Conservation (phyloP, 2,888 invertebrate genomes). For the Diachrysia chrysitis region DNA sequence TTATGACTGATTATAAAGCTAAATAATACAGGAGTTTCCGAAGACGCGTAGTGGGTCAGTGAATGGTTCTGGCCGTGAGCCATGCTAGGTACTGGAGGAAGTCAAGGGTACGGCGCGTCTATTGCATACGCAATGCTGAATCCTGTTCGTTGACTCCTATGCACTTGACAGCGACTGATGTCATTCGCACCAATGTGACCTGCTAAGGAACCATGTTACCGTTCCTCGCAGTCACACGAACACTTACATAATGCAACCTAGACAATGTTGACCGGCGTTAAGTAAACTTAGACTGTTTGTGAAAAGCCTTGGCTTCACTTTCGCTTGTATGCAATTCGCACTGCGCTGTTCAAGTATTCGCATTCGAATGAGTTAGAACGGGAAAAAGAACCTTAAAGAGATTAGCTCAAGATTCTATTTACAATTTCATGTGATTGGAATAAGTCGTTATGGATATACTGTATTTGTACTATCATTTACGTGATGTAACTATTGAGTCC, state of each 20-base stretch:
- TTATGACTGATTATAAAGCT: slow-evolving; percentile 48
- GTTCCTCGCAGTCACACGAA: slow-evolving; percentile 82
- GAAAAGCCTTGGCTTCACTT: slow-evolving; percentile 76
- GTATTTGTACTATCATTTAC: slow-evolving; percentile 78
- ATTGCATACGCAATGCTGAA: slow-evolving; percentile 83
- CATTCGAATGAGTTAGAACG: slow-evolving; percentile 62
- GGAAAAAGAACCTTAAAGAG: slow-evolving; percentile 68
- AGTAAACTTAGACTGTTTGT: slow-evolving; percentile 75
- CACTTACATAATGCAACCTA: slow-evolving; percentile 84
- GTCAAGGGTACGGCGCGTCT: slow-evolving; percentile 81
- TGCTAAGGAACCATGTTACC: slow-evolving; percentile 86
- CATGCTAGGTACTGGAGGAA: slow-evolving; percentile 77
- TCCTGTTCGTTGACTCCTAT: slow-evolving; percentile 86
- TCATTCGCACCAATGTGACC: slow-evolving; percentile 86
- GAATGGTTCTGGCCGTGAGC: slow-evolving; percentile 82
- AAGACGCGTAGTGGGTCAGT: slow-evolving; percentile 78
- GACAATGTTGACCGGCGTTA: slow-evolving; percentile 74
- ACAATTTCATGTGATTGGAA: slow-evolving; percentile 41
- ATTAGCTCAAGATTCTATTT: slow-evolving; percentile 60
- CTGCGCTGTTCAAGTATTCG: slow-evolving; percentile 70
- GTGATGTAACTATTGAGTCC: slow-evolving; percentile 84
- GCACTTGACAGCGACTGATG: slow-evolving; percentile 86
- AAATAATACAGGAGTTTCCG: slow-evolving; percentile 70
- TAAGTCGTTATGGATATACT: slow-evolving; percentile 64
- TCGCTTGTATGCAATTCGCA: slow-evolving; percentile 73